A percentile compares a stretch with the other conserved stretches of the same genome.
Evolutionary conservation across 2,888 invertebrate genomes (phyloP).

Genomic region (Terebella lapidaria): DNA sequence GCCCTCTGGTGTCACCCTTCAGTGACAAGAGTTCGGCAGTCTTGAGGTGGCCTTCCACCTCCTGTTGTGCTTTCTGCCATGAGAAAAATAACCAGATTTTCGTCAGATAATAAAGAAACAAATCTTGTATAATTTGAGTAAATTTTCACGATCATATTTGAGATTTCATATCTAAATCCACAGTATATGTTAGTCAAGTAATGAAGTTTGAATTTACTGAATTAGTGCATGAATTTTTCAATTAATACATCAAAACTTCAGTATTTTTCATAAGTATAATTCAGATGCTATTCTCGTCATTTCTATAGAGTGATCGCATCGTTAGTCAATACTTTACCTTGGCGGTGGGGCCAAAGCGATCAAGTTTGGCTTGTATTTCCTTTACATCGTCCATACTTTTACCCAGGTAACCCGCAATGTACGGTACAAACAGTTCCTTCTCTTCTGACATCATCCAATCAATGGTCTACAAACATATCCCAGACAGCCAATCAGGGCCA

Average conservation of each 20-base stretch:
- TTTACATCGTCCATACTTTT: slow-evolving; percentile 35
- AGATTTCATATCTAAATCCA: neutral
- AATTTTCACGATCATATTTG: neutral
- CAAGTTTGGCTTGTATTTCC: slow-evolving; percentile 38
- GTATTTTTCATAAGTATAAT: no score
- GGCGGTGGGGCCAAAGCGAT: slow-evolving; percentile 37
- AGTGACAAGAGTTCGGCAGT: slow-evolving; percentile 64
- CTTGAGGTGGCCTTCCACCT: slow-evolving; percentile 63
- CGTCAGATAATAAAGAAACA: neutral
- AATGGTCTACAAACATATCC: slow-evolving; percentile 34
- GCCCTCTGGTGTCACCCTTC: slow-evolving; percentile 59
- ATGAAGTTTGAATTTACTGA: no score
- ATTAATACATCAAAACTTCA: no score
- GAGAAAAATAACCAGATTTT: neutral
- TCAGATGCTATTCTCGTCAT: no score
- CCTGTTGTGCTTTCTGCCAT: slow-evolving; percentile 53
- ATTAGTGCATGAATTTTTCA: no score
- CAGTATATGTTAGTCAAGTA: neutral
- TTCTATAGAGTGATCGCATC: no score
- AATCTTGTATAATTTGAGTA: neutral
- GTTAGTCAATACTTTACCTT: slow-evolving; percentile 37
- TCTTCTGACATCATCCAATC: slow-evolving; percentile 43
- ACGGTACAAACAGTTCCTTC: slow-evolving; percentile 43
- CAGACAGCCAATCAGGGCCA: slow-evolving; percentile 40
- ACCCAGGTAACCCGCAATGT: slow-evolving; percentile 42